phyloP scores from a whole-genome alignment of 2,888 invertebrate species.

The Cheilosia vernalis region DNA sequence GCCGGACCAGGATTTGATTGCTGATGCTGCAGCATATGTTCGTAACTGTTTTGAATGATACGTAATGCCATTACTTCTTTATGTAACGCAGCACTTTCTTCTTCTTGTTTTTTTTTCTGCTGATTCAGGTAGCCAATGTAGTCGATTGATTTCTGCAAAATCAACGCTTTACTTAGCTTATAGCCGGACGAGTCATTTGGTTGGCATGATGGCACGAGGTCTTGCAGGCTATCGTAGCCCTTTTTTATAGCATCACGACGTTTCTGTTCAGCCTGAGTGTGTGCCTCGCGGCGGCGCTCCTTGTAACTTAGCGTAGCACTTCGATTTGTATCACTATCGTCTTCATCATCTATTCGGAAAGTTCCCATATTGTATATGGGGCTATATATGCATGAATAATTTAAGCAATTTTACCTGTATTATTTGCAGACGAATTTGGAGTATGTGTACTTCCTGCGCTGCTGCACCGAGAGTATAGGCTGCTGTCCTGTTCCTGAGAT shows the following conservation, averaged over 20 bases:
- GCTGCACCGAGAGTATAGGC: conserved; percentile 89
- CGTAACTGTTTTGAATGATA: conserved; percentile 97
- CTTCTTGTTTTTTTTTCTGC: conserved; percentile 96
- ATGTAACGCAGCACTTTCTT: conserved; percentile 94
- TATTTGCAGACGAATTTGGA: conserved; percentile 91
- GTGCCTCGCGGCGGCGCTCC: conserved; percentile 96
- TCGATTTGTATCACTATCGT: conserved; percentile 85
- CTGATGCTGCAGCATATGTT: conserved; percentile 97
- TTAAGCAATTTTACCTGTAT: conserved; percentile 85
- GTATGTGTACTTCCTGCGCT: conserved; percentile 91
- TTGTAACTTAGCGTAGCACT: conserved; percentile 91
- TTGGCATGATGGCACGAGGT: conserved; percentile 96
- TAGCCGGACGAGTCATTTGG: conserved; percentile 95
- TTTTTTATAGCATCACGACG: conserved; percentile 98
- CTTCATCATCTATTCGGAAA: conserved; percentile 85
- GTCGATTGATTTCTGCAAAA: conserved; percentile 96
- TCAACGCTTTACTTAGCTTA: conserved; percentile 97
- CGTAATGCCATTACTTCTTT: conserved; percentile 97
- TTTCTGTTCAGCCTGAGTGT: conserved; percentile 98
- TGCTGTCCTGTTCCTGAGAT: conserved; percentile 84
- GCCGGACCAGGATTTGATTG: conserved; percentile 95
- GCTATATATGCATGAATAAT: conserved; percentile 32
- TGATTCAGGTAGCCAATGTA: conserved; percentile 95
- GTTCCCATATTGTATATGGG: conserved; percentile 72
- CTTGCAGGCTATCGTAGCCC: conserved; percentile 97